These are phyloP conservation scores for Pollenia griseotomentosa DNA, from an alignment of 2,888 invertebrate genomes.

Conservation along the genomic window DNA sequence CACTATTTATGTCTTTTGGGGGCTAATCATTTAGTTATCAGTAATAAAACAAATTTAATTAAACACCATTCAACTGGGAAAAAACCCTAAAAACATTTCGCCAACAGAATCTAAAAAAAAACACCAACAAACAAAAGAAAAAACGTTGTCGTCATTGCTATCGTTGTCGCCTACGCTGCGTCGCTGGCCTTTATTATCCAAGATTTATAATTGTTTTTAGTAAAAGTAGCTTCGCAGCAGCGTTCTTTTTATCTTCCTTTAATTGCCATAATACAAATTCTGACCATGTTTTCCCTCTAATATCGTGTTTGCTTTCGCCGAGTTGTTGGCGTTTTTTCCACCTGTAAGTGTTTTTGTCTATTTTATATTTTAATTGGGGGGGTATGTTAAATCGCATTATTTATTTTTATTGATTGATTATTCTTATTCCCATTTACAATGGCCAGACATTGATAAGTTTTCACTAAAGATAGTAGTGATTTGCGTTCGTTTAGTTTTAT, in stretches of 20 bases:
- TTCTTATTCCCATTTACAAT: not conserved
- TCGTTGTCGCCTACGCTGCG: not conserved
- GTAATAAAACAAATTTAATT: conserved; percentile 46
- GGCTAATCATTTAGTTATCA: conserved; percentile 51
- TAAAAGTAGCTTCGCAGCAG: not conserved
- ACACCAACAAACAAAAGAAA: not conserved
- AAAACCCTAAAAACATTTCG: no score
- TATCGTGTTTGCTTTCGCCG: no score
- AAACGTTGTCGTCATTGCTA: conserved; percentile 1
- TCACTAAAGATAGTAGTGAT: conserved; percentile 19
- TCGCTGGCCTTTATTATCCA: not conserved
- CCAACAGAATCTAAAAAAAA: no score
- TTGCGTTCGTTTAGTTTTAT: conserved; percentile 25
- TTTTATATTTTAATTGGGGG: not conserved
- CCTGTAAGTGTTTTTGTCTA: not conserved
- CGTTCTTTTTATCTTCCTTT: not conserved
- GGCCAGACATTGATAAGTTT: conserved; percentile 38
- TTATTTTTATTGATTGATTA: conserved; percentile 13
- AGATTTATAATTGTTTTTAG: not conserved
- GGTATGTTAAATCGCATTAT: not conserved
- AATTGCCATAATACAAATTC: no score
- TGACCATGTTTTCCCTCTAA: no score
- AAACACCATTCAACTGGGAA: not conserved
- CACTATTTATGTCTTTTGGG: not conserved
- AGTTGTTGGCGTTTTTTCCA: not conserved